Evolutionary conservation across 1,140 invertebrate genomes (phyloP), one percentile per base, ranked within the genome.

Genomic region (Tetragonula clypearis): DNA sequence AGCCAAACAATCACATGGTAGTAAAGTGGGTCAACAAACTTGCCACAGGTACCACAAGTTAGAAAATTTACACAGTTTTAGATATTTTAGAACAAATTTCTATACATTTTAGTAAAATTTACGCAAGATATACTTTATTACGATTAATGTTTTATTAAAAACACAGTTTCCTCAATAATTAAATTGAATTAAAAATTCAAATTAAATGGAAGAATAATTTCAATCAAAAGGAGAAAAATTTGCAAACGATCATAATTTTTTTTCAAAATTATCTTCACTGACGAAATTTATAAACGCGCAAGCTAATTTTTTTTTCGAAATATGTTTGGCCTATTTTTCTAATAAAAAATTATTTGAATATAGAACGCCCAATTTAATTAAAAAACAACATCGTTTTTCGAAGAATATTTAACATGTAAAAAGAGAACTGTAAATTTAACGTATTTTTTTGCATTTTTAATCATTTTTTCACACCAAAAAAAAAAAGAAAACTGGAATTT

Each of bases 21-120:
- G 17, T 55, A 58, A 76, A 58, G 55, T 76, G 56, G 74, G 74
- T 76, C 74, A n/a, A 76, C 74, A 76, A 60, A 58, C 56, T 60
- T 19, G 6, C 56, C 14, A 49, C 21, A 17, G 17, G 17, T 53
- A 73, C 41, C 11, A 21, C 23, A 21, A 71, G 21, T 26, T 41
- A 71, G 35, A 19, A 41, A 41, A 41, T 41, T 69, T 41, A 12
- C 15, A 30, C 8, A 68, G 17, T 69, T 69, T 69, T 14, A 9
- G 4, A 14, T 17, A 71, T 23, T 41, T 30, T 76, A 60, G 5
- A 35, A 76, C 21, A 9, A n/a, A n/a, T n/a, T 73, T 73, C 2
- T 17, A 3, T 14, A 53, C 41, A 5, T 49, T 73, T 73, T 49
- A 23, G 12, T 41, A 15, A 41, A 35, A 41, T 14, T 23, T 71